Conservation (phyloP, 2,113 vertebrate species). For the Labeo rohita region DNA sequence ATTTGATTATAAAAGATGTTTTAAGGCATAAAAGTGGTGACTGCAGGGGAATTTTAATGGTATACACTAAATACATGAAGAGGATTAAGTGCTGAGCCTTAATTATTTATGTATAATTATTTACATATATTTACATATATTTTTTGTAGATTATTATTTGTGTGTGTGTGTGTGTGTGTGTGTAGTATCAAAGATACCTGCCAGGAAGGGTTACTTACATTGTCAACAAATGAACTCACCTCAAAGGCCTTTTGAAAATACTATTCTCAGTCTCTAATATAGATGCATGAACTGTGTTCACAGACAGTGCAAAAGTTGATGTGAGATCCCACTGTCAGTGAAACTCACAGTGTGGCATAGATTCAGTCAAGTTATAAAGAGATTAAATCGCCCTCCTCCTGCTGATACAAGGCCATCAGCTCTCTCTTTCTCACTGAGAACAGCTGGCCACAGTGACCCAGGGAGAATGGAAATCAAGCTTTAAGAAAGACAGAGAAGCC, state of each 20-base stretch:
- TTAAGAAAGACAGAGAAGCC: constrained; percentile 70
- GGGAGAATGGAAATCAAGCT: constrained; percentile 70
- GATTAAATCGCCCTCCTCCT: constrained; percentile 12
- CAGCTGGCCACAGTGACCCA: constrained; percentile 73
- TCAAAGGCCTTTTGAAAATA: neutral
- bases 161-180: neutral
- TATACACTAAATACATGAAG: neutral
- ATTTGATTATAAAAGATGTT: neutral
- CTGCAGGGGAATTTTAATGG: neutral
- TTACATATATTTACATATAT: too few relatives aligned
- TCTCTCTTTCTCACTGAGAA: constrained; percentile 64
- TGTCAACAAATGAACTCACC: neutral
- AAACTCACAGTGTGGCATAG: neutral
- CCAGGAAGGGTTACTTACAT: neutral
- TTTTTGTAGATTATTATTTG: too few relatives aligned
- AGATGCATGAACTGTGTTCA: neutral
- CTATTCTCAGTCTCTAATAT: neutral
- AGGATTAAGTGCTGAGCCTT: neutral
- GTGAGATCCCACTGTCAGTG: constrained; percentile 13
- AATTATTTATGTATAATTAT: too few relatives aligned
- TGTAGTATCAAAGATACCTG: neutral
- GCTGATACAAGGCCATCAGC: constrained; percentile 15
- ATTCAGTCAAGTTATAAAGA: constrained; percentile 39
- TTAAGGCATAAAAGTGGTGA: neutral
- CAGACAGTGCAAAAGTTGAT: neutral